Conservation (phyloP, 2,113 vertebrate genomes). For the Xenopus tropicalis region DNA sequence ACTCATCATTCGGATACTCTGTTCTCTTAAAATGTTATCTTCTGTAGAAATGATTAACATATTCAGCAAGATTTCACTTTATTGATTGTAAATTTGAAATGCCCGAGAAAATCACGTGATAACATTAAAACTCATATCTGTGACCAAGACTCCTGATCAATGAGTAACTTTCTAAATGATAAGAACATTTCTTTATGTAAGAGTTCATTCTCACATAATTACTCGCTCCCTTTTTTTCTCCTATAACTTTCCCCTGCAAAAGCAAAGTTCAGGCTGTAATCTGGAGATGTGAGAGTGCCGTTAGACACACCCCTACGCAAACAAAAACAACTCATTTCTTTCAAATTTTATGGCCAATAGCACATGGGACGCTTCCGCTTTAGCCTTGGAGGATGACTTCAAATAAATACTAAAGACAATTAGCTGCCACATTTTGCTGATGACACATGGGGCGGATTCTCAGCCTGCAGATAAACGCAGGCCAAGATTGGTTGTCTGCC, state of each 20-base stretch:
- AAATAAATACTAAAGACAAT: too few relatives aligned
- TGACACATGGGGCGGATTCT: too few relatives aligned
- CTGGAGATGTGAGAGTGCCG: conserved; percentile 24
- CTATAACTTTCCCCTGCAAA: conserved; percentile 22
- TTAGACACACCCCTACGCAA: background rate
- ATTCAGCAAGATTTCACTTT: background rate
- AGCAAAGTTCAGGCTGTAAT: conserved; percentile 39
- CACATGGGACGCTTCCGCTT: too few relatives aligned
- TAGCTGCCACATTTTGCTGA: too few relatives aligned
- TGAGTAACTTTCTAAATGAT: conserved; percentile 33
- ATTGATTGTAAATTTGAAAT: background rate
- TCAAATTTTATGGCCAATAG: too few relatives aligned
- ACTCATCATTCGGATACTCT: too few relatives aligned
- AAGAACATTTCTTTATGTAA: conserved; percentile 3
- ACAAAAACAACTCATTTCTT: background rate
- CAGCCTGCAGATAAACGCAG: too few relatives aligned
- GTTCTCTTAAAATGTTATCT: too few relatives aligned
- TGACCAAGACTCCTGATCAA: conserved; percentile 2
- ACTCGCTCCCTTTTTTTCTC: conserved; percentile 9
- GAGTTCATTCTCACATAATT: background rate
- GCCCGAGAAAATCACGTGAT: background rate
- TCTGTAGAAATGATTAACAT: background rate
- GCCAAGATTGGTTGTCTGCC: too few relatives aligned
- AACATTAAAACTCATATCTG: background rate
- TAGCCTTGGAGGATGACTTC: too few relatives aligned